Base-by-base conservation (phyloP, 2,113 vertebrate species). In the Reinhardtius hippoglossoides region DNA sequence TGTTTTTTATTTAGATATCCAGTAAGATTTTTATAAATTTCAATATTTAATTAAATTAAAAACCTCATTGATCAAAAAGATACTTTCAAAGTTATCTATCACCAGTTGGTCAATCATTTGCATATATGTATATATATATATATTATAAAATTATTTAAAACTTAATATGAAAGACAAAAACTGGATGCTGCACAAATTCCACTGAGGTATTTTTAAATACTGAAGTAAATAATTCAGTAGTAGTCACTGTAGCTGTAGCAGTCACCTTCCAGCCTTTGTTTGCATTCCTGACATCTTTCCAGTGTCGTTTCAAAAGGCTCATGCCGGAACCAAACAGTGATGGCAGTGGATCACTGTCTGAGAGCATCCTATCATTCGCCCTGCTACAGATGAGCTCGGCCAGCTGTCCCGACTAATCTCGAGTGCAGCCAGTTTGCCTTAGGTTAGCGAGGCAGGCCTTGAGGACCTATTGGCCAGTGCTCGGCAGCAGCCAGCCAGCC, bases 381-480 rank as follows among this genome's bases (percentile, higher is more conserved):
- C 35, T 68, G 73, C 50, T 54, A 9, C 50, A n/a, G 50, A 54
- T 14, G 42, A 84, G 68, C 31, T 31, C 31, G 31, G 31, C 73
- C 82, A 85, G 79, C 78, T 90, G 86, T 84, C 61, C 78, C 44
- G 56, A 84, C 80, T 76, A 63, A 80, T 88, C 80, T 78, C 52
- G 61, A 88, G 78, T 18, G 23, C 76, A 81, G 81, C 62, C 83
- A 66, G 76, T 83, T 84, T 76, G 83, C 86, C 67, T 71, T 64
- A 70, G 84, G 87, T 91, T 82, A 87, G 70, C 57, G 73, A 87
- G 75, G 73, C 84, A 80, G 75, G 75, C 78, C 83, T 87, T 23
- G 27, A 70, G 87, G 83, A 88, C 83, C 92, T 78, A 76, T 77
- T 86, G 91, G 88, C 87, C 80, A 12, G 66, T 37, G n/a, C 80